Evolutionary conservation across 2,113 vertebrate genomes (phyloP).

Genomic region (Barbus barbus): DNA sequence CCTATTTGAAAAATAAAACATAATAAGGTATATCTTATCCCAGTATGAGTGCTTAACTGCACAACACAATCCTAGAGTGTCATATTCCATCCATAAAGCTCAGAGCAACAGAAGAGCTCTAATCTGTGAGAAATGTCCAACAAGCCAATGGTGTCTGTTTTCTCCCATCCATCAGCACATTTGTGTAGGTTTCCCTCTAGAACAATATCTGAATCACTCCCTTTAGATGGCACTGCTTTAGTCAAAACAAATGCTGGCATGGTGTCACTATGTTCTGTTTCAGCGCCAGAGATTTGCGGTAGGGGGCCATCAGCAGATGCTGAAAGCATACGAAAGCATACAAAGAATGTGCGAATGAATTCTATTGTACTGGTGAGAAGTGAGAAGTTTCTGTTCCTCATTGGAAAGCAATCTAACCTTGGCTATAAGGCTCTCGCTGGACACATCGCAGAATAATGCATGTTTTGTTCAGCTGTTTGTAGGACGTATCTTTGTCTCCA

Average conservation of each 20-base stretch:
- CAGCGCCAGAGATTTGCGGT: conserved; percentile 56
- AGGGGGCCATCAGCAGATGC: conserved; percentile 58
- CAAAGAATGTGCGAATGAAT: background rate
- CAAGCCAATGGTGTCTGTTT: conserved; percentile 4
- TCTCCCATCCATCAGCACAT: conserved; percentile 50
- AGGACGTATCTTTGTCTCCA: background rate
- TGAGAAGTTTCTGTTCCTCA: background rate
- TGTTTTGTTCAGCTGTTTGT: background rate
- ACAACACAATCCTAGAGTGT: background rate
- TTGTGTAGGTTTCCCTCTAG: conserved; percentile 1
- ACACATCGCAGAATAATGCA: background rate
- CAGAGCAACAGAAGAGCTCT: background rate
- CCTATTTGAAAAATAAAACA: background rate
- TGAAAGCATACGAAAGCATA: conserved; percentile 14
- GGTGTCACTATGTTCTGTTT: conserved; percentile 58
- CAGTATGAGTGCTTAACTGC: background rate
- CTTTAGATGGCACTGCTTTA: conserved; percentile 60
- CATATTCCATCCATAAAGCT: background rate
- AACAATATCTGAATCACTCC: conserved; percentile 52
- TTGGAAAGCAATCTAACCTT: background rate
- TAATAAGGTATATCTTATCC: background rate
- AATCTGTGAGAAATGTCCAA: background rate
- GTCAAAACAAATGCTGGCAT: conserved; percentile 63
- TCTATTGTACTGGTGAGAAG: background rate
- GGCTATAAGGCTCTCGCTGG: background rate